Conservation (phyloP, 2,797 vertebrate genomes). For the Rhynchotus rufescens region DNA sequence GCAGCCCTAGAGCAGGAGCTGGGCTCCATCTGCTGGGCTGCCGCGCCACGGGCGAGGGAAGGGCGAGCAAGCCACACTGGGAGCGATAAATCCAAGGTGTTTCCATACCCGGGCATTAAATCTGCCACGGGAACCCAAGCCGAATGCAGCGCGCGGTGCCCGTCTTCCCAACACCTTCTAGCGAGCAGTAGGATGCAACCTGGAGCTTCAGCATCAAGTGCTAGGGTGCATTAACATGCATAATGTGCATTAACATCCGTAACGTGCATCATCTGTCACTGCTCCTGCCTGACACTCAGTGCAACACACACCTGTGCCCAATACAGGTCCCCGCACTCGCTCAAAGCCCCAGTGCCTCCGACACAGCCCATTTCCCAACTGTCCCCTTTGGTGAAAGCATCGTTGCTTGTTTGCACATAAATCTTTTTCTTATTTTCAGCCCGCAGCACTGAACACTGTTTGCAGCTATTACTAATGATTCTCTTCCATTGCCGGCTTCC, state of each 20-base stretch:
- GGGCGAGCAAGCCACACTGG: rapidly evolving
- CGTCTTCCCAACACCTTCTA: rapidly evolving
- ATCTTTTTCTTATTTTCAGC: slow-evolving; percentile 23
- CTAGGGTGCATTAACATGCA: background rate
- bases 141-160: rapidly evolving
- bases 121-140: background rate
- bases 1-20: slow-evolving; percentile 24
- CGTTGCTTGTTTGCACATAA: background rate
- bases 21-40: slow-evolving; percentile 78
- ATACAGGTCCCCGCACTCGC: background rate
- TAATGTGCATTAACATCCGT: background rate
- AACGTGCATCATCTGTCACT: rapidly evolving
- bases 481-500: background rate
- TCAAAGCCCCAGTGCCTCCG: background rate
- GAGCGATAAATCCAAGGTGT: background rate
- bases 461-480: background rate
- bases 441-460: background rate
- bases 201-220: background rate
- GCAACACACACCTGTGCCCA: background rate
- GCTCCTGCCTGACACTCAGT: rapidly evolving
- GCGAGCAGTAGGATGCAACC: background rate
- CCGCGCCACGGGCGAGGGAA: background rate
- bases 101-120: rapidly evolving
- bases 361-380: background rate
- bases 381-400: background rate